phyloP scores from a whole-genome alignment of 2,113 vertebrate species.

The Bettongia penicillata region DNA sequence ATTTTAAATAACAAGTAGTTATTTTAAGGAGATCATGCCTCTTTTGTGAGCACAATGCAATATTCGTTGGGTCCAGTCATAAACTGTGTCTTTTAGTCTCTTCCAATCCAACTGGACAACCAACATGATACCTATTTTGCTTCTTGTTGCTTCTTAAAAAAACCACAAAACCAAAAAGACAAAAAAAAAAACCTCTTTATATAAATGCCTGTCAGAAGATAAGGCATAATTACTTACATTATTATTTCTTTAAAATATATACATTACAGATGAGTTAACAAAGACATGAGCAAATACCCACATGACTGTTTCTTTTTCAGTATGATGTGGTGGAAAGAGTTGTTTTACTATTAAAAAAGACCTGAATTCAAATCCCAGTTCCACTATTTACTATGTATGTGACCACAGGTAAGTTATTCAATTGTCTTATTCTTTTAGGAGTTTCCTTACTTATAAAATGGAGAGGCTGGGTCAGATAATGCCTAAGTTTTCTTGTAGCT shows the following conservation, averaged over 20 bases:
- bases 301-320: not conserved
- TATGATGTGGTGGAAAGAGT: not conserved
- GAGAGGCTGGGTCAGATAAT: not conserved
- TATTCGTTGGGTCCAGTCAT: constrained; percentile 15
- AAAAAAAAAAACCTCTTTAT: not conserved
- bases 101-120: constrained; percentile 4
- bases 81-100: constrained; percentile 27
- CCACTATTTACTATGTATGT: not conserved
- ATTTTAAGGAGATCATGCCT: not conserved
- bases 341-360: not conserved
- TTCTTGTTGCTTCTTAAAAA: not conserved
- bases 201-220: not conserved
- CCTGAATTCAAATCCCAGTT: not conserved
- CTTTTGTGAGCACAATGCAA: not conserved
- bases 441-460: not conserved
- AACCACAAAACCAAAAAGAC: too few relatives aligned
- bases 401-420: not conserved
- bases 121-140: not conserved
- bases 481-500: not conserved
- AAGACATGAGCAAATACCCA: not conserved
- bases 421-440: not conserved
- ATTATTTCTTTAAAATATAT: not conserved
- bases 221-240: not conserved
- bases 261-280: not conserved
- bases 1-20: not conserved